Evolutionary conservation across 2,113 vertebrate species (phyloP).

Genomic region (Furnarius figulus): DNA sequence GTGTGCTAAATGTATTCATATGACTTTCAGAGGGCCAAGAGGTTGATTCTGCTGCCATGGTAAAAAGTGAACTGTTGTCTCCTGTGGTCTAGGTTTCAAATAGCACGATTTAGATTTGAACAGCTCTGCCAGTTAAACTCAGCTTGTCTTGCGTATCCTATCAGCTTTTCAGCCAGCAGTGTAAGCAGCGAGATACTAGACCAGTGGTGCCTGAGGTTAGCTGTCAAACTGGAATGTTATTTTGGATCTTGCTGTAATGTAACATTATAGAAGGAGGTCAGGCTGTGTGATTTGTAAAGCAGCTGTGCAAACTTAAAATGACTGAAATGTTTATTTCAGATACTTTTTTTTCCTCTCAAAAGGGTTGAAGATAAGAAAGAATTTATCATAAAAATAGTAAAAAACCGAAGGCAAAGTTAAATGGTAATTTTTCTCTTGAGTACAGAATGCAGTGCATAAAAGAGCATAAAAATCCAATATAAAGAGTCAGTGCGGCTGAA

Average conservation of each 20-base stretch:
- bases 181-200: conserved; percentile 37
- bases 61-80: conserved; percentile 82
- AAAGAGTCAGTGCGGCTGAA: neutral
- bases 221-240: conserved; percentile 78
- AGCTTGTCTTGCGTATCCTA: conserved; percentile 56
- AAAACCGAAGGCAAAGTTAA: neutral
- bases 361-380: neutral
- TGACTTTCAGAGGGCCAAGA: conserved; percentile 78
- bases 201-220: conserved; percentile 73
- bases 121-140: conserved; percentile 59
- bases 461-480: neutral
- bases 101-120: conserved; percentile 58
- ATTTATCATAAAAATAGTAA: neutral
- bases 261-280: conserved; percentile 68
- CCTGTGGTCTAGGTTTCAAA: conserved; percentile 71
- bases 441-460: neutral
- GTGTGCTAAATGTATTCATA: conserved; percentile 81
- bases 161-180: conserved; percentile 48
- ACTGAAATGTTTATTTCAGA: conserved; percentile 9
- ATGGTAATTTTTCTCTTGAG: neutral
- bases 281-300: conserved; percentile 76
- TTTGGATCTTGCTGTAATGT: conserved; percentile 77
- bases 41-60: conserved; percentile 84
- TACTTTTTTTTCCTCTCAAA: neutral
- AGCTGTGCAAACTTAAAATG: conserved; percentile 40